These are phyloP conservation scores for Isotomurus palustris DNA, from an alignment of 2,888 invertebrate species.

Conservation along the genomic window DNA sequence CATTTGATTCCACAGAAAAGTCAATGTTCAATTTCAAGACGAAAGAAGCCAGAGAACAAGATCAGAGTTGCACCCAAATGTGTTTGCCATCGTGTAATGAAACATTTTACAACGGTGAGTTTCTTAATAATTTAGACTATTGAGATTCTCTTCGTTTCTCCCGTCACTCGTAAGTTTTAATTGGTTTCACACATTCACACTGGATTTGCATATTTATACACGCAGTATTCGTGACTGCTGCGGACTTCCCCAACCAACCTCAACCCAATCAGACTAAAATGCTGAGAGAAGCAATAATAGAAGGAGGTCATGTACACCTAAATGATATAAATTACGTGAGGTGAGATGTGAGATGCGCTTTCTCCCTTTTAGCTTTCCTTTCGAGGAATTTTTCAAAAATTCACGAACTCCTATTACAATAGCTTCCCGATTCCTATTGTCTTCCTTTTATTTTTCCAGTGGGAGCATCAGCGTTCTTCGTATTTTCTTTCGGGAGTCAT, in stretches of 20 bases:
- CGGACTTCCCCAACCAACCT: constrained; percentile 41
- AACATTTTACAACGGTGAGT: constrained; percentile 36
- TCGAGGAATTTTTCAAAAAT: no score
- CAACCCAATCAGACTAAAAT: constrained; percentile 44
- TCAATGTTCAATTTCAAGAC: constrained; percentile 27
- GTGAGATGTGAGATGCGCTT: constrained; percentile 21
- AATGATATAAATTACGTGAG: constrained; percentile 42
- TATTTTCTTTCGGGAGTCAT: constrained; percentile 41
- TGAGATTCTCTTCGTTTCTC: no score
- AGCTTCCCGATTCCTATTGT: no score
- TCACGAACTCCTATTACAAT: background rate
- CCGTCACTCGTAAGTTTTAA: no score
- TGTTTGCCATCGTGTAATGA: constrained; percentile 36
- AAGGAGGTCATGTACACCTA: constrained; percentile 29
- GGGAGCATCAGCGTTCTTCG: constrained; percentile 42
- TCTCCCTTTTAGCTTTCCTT: no score
- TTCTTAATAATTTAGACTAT: no score
- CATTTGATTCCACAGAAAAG: constrained; percentile 12
- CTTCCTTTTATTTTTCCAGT: no score
- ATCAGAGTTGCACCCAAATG: constrained; percentile 32
- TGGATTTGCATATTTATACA: background rate
- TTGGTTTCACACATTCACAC: no score
- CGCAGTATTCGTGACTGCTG: constrained; percentile 26
- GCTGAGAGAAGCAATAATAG: constrained; percentile 40
- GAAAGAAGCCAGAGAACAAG: constrained; percentile 19